phyloP scores from a whole-genome alignment of 2,888 invertebrate genomes.

The Sericinus montela region DNA sequence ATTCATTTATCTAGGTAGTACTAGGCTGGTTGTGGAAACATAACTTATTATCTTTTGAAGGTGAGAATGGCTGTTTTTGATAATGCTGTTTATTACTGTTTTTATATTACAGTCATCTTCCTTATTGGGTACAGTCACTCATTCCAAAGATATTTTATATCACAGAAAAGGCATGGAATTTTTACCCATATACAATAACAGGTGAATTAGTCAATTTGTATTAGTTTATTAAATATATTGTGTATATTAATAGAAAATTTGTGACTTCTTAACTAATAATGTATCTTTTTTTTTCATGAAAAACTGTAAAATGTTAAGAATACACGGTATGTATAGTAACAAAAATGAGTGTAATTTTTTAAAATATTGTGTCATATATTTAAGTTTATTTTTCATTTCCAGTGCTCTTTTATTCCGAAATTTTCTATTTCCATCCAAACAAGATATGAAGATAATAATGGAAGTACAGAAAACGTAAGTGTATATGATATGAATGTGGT shows the following conservation, averaged over 20 bases:
- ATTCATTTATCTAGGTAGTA: slow-evolving; percentile 91
- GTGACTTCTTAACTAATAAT: background rate
- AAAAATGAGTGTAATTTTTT: background rate
- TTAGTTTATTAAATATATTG: too few relatives aligned
- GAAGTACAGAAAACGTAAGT: slow-evolving; percentile 92
- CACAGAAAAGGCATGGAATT: slow-evolving; percentile 97
- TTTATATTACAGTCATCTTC: slow-evolving; percentile 85
- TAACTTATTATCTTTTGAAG: too few relatives aligned
- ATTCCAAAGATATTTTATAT: slow-evolving; percentile 95
- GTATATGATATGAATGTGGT: too few relatives aligned
- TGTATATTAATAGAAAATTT: too few relatives aligned
- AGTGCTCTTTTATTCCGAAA: slow-evolving; percentile 95
- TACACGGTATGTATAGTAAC: slow-evolving; percentile 83
- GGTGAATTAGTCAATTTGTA: slow-evolving; percentile 62
- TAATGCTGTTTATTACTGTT: background rate
- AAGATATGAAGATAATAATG: slow-evolving; percentile 93
- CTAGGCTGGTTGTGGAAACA: too few relatives aligned
- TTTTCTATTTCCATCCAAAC: slow-evolving; percentile 92
- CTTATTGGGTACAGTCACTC: slow-evolving; percentile 92
- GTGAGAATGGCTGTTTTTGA: too few relatives aligned
- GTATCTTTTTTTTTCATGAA: slow-evolving; percentile 47
- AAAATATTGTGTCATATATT: background rate
- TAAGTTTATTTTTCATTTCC: slow-evolving; percentile 63
- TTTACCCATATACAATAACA: slow-evolving; percentile 93
- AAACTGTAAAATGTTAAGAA: slow-evolving; percentile 61